Percentiles rank a stretch among this genome's conserved stretches.
These are phyloP conservation scores for Podilymbus podiceps DNA, from an alignment of 2,113 vertebrate species.

Conservation along the genomic window DNA sequence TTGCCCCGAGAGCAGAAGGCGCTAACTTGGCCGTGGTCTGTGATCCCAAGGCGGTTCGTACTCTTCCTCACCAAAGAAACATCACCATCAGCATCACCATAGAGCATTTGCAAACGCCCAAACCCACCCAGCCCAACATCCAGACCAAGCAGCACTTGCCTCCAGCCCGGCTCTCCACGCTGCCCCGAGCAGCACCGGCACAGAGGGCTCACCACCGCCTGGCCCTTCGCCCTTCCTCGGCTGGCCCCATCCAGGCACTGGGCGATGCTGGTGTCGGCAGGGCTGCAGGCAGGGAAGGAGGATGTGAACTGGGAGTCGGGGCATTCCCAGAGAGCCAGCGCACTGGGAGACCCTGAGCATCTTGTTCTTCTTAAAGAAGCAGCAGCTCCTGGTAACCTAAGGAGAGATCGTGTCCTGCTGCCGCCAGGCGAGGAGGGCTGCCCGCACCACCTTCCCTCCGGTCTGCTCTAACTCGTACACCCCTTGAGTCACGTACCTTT, in stretches of 20 bases:
- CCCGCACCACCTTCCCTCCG: accelerated
- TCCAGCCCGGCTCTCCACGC: not conserved
- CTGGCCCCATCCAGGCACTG: not conserved
- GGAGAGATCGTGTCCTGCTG: not conserved
- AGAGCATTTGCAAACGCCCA: not conserved
- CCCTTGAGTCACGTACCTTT: not conserved
- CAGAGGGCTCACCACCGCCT: not conserved
- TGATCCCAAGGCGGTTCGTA: not conserved
- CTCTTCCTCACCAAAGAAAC: not conserved
- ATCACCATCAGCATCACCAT: not conserved
- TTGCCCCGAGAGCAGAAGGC: not conserved
- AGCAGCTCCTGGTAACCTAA: not conserved
- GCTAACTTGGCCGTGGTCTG: not conserved
- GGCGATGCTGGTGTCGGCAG: not conserved
- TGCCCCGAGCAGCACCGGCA: not conserved
- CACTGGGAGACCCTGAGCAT: not conserved
- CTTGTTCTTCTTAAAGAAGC: not conserved
- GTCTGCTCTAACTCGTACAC: not conserved
- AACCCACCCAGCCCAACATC: accelerated
- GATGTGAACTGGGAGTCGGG: not conserved
- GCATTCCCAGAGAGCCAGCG: not conserved
- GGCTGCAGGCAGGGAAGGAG: not conserved
- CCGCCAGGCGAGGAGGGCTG: not conserved
- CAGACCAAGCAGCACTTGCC: not conserved
- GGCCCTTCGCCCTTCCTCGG: accelerated